Percentiles rank a stretch among this genome's conserved stretches.
These are phyloP conservation scores for Caenorhabditis zanzibari DNA, from an alignment of 2,888 invertebrate genomes.

Conservation along the genomic window DNA sequence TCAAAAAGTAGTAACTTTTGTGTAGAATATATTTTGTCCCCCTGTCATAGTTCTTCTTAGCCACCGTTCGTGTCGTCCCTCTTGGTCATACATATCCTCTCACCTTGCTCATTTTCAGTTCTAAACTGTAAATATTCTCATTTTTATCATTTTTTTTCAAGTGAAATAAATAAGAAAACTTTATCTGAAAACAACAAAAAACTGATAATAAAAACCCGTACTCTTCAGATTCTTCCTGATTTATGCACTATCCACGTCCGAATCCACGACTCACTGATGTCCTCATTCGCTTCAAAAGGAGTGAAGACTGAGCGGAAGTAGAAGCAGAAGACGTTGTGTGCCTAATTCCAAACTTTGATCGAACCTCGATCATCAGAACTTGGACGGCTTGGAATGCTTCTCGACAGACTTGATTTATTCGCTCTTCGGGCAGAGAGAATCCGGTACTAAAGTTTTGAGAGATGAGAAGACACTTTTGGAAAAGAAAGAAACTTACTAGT, in stretches of 20 bases:
- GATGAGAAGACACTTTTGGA: not conserved
- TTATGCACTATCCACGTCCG: conserved; percentile 26
- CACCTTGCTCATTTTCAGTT: conserved; percentile 29
- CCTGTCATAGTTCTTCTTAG: not conserved
- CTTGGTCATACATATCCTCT: not conserved
- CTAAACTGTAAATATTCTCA: conserved; percentile 47
- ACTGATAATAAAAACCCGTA: conserved; percentile 32
- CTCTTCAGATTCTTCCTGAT: conserved; percentile 17
- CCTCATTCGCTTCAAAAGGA: conserved; percentile 37
- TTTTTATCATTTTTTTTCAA: not conserved
- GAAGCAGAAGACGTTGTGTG: conserved; percentile 27
- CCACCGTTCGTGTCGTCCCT: not conserved
- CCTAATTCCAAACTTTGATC: conserved; percentile 6
- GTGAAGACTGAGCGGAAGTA: conserved; percentile 30
- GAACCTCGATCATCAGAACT: conserved; percentile 55
- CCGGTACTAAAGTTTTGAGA: conserved; percentile 62
- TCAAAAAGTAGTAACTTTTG: conserved; percentile 34
- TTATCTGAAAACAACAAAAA: conserved; percentile 10
- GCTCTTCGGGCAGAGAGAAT: conserved; percentile 70
- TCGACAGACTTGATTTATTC: conserved; percentile 69
- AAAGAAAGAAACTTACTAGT: conserved; percentile 44
- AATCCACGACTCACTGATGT: conserved; percentile 32
- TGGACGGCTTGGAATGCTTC: conserved; percentile 69
- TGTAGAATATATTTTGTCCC: not conserved
- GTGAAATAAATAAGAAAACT: conserved; percentile 11